These are phyloP conservation scores for Halyomorpha halys DNA, from an alignment of 1,140 invertebrate genomes.

Conservation along the genomic window DNA sequence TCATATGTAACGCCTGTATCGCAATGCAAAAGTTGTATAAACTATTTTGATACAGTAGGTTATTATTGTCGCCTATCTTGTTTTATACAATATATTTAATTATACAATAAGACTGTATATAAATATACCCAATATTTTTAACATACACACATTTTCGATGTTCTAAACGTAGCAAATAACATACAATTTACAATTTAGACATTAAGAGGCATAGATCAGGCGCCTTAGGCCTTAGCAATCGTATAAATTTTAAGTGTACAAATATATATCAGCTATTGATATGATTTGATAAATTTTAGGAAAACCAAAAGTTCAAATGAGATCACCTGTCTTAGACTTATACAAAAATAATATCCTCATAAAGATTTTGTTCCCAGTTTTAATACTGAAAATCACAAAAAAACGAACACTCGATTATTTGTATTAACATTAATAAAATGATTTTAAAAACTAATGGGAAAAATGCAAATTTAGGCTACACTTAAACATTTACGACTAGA, in stretches of 20 bases:
- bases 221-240: slow-evolving; percentile 4
- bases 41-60: not conserved
- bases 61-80: slow-evolving; percentile 12
- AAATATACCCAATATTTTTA: not conserved
- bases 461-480: no score
- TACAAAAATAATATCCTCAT: not conserved
- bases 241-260: not conserved
- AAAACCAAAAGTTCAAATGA: slow-evolving; percentile 5
- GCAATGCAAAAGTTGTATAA: slow-evolving; percentile 9
- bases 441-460: no score
- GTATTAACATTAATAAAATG: no score
- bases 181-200: slow-evolving; percentile 3
- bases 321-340: slow-evolving; percentile 6
- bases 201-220: slow-evolving; percentile 8
- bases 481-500: no score
- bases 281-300: not conserved
- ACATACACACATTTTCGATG: slow-evolving; percentile 13
- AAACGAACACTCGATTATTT: slow-evolving; percentile 1
- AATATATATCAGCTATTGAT: slow-evolving; percentile 8
- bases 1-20: slow-evolving; percentile 14
- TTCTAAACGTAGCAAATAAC: slow-evolving; percentile 12
- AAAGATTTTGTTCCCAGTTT: slow-evolving; percentile 3
- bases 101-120: no score
- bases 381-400: slow-evolving; percentile 7
- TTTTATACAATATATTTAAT: slow-evolving; percentile 1